Evolutionary conservation across 1,140 invertebrate species (phyloP), one percentile per base, ranked within the genome.

Genomic region (Araneus ventricosus): DNA sequence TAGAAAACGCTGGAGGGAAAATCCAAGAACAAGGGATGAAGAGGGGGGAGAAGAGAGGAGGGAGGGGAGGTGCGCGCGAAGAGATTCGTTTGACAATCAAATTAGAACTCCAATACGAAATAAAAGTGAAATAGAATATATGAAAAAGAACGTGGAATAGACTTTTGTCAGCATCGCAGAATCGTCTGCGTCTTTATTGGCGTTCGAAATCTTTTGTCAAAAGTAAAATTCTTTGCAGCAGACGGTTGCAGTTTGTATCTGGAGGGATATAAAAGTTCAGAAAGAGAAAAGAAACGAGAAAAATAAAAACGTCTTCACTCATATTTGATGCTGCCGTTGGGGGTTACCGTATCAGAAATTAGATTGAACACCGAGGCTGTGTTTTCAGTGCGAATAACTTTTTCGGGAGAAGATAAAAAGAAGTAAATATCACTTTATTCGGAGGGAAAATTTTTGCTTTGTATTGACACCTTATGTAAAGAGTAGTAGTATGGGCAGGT

Each of bases 81-180:
- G 85, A 87, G 85, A 87, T 87, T 87, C 85, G 85, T 87, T 87
- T 87, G 85, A 87, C 85, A 87, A 87, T 87, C 85, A 87, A 87
- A 87, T 87, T 87, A 63, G 85, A 87, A 87, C 85, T 87, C 59
- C 82, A 52, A 84, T 84, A 84, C 82, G 45, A 57, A 84, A 84
- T 84, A 84, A 84, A 84, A 84, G 80, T 17, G 80, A 57, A 84
- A 37, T 41, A 57, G 45, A 84, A 34, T 5, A 22, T 41, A 84
- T 10, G 52, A 84, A 84, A 57, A 52, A 30, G 20, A 84, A 45
- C 24, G 24, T 52, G 59, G 85, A 87, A 87, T 87, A 87, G 39
- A 7, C 85, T 87, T 87, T 87, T 87, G 85, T 87, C 85, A 87
- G 85, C 85, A 63, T 59, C 59, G 27, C 10, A 52, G 82, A 52